A percentile compares a stretch with the other conserved stretches of the same genome.
phyloP scores from a whole-genome alignment of 2,888 invertebrate genomes.

The Petrolisthes cinctipes region DNA sequence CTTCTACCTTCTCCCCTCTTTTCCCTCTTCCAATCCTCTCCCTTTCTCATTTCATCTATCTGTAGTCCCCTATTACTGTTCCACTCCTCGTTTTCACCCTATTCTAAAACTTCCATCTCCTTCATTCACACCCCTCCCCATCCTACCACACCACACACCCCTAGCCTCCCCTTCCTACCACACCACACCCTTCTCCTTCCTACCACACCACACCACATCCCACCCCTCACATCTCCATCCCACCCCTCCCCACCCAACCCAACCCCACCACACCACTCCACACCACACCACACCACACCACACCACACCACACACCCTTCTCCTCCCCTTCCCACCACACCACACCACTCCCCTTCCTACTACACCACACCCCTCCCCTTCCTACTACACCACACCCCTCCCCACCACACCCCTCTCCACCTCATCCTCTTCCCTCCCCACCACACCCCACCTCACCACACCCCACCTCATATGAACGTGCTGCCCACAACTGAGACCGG shows the following conservation, averaged over 20 bases:
- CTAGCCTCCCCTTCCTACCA: not conserved
- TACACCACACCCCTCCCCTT: not conserved
- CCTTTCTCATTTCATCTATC: no score
- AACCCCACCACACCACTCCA: not conserved
- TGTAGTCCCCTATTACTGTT: no score
- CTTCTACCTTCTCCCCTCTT: not conserved
- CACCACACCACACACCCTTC: not conserved
- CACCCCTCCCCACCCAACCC: not conserved
- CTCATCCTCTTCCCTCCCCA: not conserved
- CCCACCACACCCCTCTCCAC: not conserved
- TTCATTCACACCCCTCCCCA: no score
- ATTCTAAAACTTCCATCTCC: no score
- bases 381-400: not conserved
- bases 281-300: not conserved
- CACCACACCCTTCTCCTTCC: not conserved
- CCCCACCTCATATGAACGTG: constrained; percentile 22
- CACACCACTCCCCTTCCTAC: not conserved
- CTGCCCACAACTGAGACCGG: not conserved
- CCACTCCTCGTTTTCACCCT: no score
- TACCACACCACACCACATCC: not conserved
- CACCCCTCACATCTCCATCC: not conserved
- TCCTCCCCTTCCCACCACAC: not conserved
- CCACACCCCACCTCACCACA: not conserved
- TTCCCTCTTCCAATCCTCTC: no score
- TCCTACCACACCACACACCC: no score